Conservation (phyloP, 2,113 vertebrate species). For the Sinosuthora webbiana region DNA sequence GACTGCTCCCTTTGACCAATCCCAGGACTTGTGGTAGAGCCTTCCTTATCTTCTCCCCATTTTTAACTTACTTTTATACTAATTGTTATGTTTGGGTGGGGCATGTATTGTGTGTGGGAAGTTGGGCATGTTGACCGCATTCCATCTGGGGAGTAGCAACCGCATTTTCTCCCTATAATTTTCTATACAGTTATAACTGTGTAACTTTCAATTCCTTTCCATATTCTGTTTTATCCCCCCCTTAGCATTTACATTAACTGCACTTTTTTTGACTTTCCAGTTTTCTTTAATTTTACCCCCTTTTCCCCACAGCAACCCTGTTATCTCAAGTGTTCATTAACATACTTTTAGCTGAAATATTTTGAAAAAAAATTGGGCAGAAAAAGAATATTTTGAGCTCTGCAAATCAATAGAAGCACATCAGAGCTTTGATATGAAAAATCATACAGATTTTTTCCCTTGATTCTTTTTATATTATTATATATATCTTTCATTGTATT, state of each 20-base stretch:
- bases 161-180: not conserved
- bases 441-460: not conserved
- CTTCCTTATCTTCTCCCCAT: not conserved
- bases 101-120: not conserved
- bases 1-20: not conserved
- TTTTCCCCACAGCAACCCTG: not conserved
- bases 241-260: not conserved
- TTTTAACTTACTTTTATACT: not conserved
- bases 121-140: not conserved
- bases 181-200: not conserved
- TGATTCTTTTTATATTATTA: not conserved
- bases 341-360: slow-evolving; percentile 58
- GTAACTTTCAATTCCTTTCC: not conserved
- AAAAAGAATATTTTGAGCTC: slow-evolving; percentile 63
- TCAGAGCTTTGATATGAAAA: slow-evolving; percentile 15
- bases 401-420: slow-evolving; percentile 56
- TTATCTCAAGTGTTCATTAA: slow-evolving; percentile 69
- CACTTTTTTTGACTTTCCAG: not conserved
- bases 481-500: not conserved
- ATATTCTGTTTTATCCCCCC: not conserved
- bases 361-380: slow-evolving; percentile 10
- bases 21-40: not conserved
- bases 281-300: not conserved
- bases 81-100: not conserved
- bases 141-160: not conserved